Evolutionary conservation across 1,140 invertebrate species (phyloP).

Genomic region (Melipona quadrifasciata): DNA sequence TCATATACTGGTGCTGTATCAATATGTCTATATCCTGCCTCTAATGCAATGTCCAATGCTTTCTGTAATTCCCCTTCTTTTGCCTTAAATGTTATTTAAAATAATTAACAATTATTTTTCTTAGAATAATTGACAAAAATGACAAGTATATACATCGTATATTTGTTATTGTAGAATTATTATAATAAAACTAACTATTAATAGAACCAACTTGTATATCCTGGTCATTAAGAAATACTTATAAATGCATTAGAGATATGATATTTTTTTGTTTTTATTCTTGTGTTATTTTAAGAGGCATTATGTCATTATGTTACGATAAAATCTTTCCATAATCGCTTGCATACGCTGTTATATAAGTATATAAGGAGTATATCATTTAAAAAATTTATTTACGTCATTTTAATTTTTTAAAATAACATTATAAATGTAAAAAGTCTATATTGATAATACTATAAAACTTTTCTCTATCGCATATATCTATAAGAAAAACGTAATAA

Average conservation of each 20-base stretch:
- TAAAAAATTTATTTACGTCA: not conserved
- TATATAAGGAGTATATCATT: not conserved
- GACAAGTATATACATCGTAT: no score
- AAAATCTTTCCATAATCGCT: not conserved
- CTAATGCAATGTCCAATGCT: constrained; percentile 83
- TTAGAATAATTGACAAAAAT: not conserved
- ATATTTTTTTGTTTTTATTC: no score
- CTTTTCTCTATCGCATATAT: not conserved
- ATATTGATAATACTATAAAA: not conserved
- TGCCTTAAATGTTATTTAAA: constrained; percentile 73
- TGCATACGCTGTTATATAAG: not conserved
- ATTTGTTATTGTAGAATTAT: no score
- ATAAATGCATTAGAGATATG: not conserved
- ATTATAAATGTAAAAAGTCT: not conserved
- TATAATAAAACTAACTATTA: no score
- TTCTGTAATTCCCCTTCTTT: constrained; percentile 81
- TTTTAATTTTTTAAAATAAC: not conserved
- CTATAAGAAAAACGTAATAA: not conserved
- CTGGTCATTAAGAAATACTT: no score
- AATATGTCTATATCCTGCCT: constrained; percentile 87
- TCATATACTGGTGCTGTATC: constrained; percentile 86
- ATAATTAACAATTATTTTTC: not conserved
- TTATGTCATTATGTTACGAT: not conserved
- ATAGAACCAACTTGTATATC: no score
- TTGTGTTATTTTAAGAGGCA: not conserved